Evolutionary conservation across 2,113 vertebrate genomes (phyloP).

Genomic region (Pongo abelii): DNA sequence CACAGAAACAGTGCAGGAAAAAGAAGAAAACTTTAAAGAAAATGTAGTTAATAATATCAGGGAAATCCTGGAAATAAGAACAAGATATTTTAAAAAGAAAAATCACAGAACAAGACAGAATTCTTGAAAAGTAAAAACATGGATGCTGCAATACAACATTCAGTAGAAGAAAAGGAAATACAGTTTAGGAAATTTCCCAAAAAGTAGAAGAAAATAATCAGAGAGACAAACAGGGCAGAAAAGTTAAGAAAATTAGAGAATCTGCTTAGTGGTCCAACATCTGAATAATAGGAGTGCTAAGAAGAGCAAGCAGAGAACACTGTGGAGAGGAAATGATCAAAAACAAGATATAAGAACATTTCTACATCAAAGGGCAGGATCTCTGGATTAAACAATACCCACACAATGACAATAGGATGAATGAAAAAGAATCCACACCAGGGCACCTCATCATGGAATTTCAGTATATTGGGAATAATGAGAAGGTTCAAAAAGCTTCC

Average conservation of each 20-base stretch:
- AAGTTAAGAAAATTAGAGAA: constrained; percentile 34
- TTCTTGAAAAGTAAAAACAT: constrained; percentile 6
- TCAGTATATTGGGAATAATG: neutral
- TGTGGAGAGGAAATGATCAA: neutral
- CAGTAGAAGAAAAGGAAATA: neutral
- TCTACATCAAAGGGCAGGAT: neutral
- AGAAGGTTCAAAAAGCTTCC: neutral
- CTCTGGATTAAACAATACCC: neutral
- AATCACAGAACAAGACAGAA: neutral
- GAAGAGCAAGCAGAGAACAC: neutral
- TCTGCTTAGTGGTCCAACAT: neutral
- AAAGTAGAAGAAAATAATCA: neutral
- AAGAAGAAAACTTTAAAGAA: neutral
- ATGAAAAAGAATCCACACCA: neutral
- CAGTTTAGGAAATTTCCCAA: neutral
- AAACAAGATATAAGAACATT: neutral
- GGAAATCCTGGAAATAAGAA: constrained; percentile 8
- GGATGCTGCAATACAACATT: constrained; percentile 7
- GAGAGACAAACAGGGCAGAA: neutral
- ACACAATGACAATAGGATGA: neutral
- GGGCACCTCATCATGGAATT: neutral
- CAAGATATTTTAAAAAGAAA: neutral
- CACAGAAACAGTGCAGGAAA: neutral
- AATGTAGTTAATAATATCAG: neutral
- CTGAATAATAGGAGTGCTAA: neutral